phyloP scores from a whole-genome alignment of 2,888 invertebrate genomes.

The Orthosia gothica region DNA sequence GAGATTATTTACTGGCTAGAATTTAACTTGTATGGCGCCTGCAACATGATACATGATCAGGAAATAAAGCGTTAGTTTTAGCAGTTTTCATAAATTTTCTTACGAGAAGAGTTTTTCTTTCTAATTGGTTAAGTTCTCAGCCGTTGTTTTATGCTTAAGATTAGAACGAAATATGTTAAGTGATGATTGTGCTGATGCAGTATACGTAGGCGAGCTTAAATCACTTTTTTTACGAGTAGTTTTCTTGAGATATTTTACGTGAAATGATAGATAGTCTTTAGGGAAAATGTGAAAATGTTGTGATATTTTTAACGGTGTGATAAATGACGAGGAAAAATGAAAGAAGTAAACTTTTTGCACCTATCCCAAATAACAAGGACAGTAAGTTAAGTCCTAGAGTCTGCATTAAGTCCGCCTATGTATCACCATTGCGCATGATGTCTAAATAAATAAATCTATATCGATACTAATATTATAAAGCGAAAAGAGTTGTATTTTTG shows the following conservation, averaged over 20 bases:
- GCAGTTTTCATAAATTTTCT: constrained; percentile 20
- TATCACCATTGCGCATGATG: no score
- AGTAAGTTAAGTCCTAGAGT: no score
- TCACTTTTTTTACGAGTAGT: not conserved
- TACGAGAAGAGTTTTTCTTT: constrained; percentile 9
- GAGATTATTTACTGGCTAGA: constrained; percentile 49
- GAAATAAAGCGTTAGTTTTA: constrained; percentile 22
- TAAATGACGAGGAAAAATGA: not conserved
- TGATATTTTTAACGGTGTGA: no score
- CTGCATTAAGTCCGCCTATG: no score
- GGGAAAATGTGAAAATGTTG: no score
- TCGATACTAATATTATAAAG: no score
- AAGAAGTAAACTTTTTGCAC: not conserved
- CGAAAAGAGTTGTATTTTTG: no score
- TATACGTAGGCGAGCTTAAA: no score
- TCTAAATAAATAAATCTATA: no score
- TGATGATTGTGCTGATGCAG: no score
- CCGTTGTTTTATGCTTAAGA: not conserved
- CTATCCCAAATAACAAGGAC: not conserved
- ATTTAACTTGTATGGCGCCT: constrained; percentile 47
- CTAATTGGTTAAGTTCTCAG: constrained; percentile 23
- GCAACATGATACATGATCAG: constrained; percentile 38
- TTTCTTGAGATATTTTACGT: not conserved
- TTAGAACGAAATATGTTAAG: not conserved
- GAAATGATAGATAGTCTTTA: not conserved